These are phyloP conservation scores for Gallinago media DNA, from an alignment of 2,113 vertebrate genomes.

Conservation along the genomic window DNA sequence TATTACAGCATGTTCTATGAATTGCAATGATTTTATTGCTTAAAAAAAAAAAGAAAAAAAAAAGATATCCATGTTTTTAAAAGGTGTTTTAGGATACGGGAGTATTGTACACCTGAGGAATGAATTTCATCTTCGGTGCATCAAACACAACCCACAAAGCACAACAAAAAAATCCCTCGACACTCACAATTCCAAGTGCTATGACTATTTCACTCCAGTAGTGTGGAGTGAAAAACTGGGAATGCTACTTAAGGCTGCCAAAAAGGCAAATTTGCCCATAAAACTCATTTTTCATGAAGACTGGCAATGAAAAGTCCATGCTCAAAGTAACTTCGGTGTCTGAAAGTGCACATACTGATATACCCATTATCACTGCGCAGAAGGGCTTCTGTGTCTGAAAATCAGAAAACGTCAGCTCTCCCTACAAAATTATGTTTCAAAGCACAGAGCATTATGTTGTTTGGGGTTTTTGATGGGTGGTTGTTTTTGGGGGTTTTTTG, in stretches of 20 bases:
- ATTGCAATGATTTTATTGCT: conserved; percentile 80
- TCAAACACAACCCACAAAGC: conserved; percentile 34
- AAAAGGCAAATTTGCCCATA: conserved; percentile 21
- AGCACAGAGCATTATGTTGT: not conserved
- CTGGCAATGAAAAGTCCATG: not conserved
- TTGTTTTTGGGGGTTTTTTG: not conserved
- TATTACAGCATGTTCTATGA: conserved; percentile 78
- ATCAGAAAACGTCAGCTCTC: not conserved
- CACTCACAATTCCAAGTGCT: conserved; percentile 20
- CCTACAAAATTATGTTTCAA: not conserved
- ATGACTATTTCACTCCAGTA: conserved; percentile 9
- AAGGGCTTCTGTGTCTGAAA: conserved; percentile 8
- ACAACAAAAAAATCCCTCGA: conserved; percentile 17
- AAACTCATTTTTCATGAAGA: conserved; percentile 26
- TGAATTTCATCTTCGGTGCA: conserved; percentile 46
- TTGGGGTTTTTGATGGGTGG: not conserved
- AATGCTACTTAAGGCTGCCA: conserved; percentile 32
- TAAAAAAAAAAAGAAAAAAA: not conserved
- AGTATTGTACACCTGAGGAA: conserved; percentile 64
- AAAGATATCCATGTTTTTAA: conserved; percentile 58
- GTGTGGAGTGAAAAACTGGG: conserved; percentile 4
- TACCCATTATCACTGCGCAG: not conserved
- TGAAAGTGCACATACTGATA: not conserved
- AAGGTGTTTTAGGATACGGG: conserved; percentile 49
- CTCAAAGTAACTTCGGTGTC: conserved; percentile 16